Evolutionary conservation across 37 sponge, comb jelly and placozoan genomes (phyloP).

Genomic region (Geodia barretti): DNA sequence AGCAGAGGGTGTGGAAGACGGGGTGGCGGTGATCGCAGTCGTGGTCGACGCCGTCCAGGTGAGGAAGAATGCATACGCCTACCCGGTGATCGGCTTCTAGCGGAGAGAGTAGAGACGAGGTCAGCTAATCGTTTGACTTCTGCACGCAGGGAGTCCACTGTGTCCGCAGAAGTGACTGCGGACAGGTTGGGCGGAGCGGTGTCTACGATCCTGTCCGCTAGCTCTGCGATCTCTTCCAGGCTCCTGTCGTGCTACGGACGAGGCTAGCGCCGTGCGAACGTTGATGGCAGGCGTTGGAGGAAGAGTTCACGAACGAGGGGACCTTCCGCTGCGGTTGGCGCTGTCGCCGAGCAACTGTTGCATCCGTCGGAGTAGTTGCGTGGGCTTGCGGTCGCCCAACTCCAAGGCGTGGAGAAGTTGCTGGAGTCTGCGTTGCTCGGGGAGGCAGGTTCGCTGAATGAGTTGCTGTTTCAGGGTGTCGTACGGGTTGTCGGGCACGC

Average conservation of each 20-base stretch:
- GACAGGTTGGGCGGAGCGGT: constrained; percentile 33
- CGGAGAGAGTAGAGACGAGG: neutral
- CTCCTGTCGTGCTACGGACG: neutral
- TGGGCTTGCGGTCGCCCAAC: constrained; percentile 38
- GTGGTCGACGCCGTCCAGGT: too few species aligned
- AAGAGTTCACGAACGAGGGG: constrained; percentile 39
- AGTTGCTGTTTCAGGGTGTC: constrained; percentile 38
- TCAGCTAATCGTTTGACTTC: constrained; percentile 4
- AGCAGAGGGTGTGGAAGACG: neutral
- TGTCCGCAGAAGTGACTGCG: neutral
- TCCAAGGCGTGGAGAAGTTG: constrained; percentile 8
- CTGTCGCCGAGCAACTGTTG: constrained; percentile 49
- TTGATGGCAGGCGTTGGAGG: constrained; percentile 52
- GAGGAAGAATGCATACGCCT: too few species aligned
- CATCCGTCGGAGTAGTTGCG: constrained; percentile 52
- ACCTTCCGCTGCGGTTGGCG: neutral
- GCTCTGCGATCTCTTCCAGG: constrained; percentile 36
- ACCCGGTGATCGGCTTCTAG: neutral
- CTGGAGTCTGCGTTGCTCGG: constrained; percentile 9
- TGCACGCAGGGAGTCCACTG: constrained; percentile 23
- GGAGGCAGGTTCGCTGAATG: constrained; percentile 34
- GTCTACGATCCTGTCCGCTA: constrained; percentile 55
- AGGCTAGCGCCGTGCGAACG: constrained; percentile 55
- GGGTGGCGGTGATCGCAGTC: too few species aligned
- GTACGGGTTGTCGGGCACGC: constrained; percentile 24